Base-by-base conservation (phyloP, 2,113 vertebrate genomes). In the Fregetta grallaria region DNA sequence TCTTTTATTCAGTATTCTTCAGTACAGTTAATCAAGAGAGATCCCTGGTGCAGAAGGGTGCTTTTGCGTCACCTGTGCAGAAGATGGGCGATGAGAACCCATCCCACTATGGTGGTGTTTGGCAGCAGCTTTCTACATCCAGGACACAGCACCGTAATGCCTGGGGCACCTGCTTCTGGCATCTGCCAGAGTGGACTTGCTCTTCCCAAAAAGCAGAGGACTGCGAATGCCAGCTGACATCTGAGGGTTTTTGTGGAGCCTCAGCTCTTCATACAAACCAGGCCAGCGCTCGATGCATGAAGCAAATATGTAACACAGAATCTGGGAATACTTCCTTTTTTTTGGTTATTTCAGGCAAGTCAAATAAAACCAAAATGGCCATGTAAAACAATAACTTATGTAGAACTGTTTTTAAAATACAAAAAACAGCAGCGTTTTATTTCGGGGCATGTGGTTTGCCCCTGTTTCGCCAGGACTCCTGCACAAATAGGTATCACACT, bases 171-270 rank as follows among this genome's bases (percentile, higher is more conserved):
- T 78, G 42, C 62, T 88, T 29, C 55, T 66, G 55, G 29, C 38
- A 26, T 4, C 73, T 71, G 42, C 47, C 14, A 0, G 0, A 19
- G 36, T 14, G 27, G 53, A 26, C 0, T 0, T 67, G 22, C 19
- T 88, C 44, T 75, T 90, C 49, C 25, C 29, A n/a, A 61, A 38
- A 20, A 66, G 12, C 9, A 4, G 7, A 93, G 30, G 56, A 30
- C 10, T 85, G 15, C 5, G 4, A 62, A 58, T 5, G 13, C 25
- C 34, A 84, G 42, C 84, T 77, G 76, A 49, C 11, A 29, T 45
- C 21, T 1, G 2, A 34, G 25, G 47, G 19, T 3, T 53, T 79
- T 84, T 62, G 11, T 7, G 32, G 80, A 91, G 22, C 13, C 34
- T 65, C 20, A 66, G 53, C 14, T 80, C 38, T 72, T 42, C 14